Evolutionary conservation across 2,888 invertebrate genomes (phyloP), one percentile per base, ranked within the genome.

Genomic region (Lomographa bimaculata): DNA sequence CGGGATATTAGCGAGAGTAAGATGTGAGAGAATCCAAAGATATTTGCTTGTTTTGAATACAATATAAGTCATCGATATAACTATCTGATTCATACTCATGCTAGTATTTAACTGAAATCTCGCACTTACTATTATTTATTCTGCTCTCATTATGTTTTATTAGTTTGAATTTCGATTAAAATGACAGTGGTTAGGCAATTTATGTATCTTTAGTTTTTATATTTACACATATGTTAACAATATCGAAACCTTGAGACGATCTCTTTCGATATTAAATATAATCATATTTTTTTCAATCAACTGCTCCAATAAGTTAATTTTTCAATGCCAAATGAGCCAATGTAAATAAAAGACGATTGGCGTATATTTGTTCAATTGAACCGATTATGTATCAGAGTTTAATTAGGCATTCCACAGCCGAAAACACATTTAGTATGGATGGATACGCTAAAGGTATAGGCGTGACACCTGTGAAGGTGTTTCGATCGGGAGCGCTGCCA

Each of bases 381-480:
- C 54, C 57, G 54, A 69, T 72, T 68, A 61, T 60, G 46, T 52
- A 50, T 50, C 44, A 14, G 20, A 48, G 48, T 54, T 63, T 53
- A 66, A 61, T 62, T 64, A 60, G 64, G 53, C 46, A 60, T 60
- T 61, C 48, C 55, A 50, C 39, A 29, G 44, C 9, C 7, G 21
- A 24, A 14, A 9, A 6, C 27, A 6, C 6, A 29, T 7, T 14
- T 4, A 14, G 8, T 5, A 5, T 28, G 25, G 47, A 50, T 39
- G 26, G 45, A 55, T 61, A 64, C 63, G 3, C 52, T 62, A 66
- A 68, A 57, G 57, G 56, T 57, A 47, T 39, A 51, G 52, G 36
- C 47, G 59, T 57, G 64, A 74, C 77, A 84, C 79, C 80, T 81
- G 79, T 54, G 64, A 70, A 78, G 75, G 78, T 78, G 68, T 63